Percentiles rank a stretch among this genome's conserved stretches.
Evolutionary conservation across 2,113 vertebrate species (phyloP).

Genomic region (Microcebus ravelobensis): DNA sequence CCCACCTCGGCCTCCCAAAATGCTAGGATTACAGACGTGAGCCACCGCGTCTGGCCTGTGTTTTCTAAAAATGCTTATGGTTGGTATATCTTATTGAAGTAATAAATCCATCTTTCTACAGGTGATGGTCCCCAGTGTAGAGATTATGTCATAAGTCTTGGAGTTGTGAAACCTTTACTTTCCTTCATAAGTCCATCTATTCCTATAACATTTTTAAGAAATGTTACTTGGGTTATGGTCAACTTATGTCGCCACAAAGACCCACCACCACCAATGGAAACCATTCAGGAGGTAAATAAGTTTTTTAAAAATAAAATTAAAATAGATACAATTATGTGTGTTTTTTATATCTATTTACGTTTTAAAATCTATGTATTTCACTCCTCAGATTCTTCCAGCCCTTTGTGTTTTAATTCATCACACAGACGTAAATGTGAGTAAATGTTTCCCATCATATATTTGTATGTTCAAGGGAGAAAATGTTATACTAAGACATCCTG

Average conservation of each 20-base stretch:
- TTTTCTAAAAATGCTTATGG: constrained; percentile 45
- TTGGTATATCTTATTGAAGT: constrained; percentile 39
- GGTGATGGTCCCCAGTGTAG: constrained; percentile 98
- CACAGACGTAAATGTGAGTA: constrained; percentile 99
- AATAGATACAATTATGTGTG: not conserved
- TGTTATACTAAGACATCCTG: not conserved
- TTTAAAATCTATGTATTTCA: constrained; percentile 17
- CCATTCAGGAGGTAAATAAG: constrained; percentile 95
- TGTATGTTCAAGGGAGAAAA: not conserved
- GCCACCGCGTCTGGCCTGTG: too few relatives aligned
- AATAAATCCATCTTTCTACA: constrained; percentile 74
- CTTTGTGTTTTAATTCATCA: constrained; percentile 98
- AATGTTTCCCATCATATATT: not conserved
- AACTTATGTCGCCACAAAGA: constrained; percentile 99
- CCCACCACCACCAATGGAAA: constrained; percentile 98
- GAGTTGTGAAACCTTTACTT: constrained; percentile 97
- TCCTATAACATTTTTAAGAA: constrained; percentile 99
- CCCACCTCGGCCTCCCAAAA: too few relatives aligned
- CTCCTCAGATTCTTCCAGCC: constrained; percentile 94
- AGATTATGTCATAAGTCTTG: constrained; percentile 98
- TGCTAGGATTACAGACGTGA: too few relatives aligned
- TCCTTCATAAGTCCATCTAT: constrained; percentile 99
- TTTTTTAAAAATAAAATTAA: not conserved
- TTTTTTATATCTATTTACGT: constrained; percentile 47
- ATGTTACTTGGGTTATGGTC: constrained; percentile 99